These are phyloP conservation scores for Platanista minor DNA, from an alignment of 2,113 vertebrate species.

Conservation along the genomic window DNA sequence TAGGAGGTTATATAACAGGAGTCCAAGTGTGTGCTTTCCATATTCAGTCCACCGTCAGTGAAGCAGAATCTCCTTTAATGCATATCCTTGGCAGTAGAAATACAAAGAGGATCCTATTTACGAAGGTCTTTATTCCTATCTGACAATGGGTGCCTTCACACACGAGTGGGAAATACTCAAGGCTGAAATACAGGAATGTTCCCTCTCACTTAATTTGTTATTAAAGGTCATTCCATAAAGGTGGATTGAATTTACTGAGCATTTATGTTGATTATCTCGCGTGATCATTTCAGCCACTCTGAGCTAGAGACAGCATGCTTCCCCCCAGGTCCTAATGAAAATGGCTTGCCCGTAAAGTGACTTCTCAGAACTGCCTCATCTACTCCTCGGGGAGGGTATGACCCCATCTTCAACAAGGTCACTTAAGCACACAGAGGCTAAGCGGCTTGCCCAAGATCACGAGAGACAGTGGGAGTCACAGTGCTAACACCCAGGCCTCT, in stretches of 20 bases:
- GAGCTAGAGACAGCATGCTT: neutral
- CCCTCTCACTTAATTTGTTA: neutral
- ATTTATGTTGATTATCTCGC: neutral
- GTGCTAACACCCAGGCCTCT: neutral
- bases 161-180: neutral
- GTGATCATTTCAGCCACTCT: neutral
- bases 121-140: neutral
- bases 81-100: neutral
- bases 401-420: neutral
- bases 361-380: neutral
- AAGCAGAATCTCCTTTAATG: neutral
- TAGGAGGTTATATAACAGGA: neutral
- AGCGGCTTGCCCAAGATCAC: neutral
- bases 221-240: neutral
- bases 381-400: neutral
- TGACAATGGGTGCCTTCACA: neutral
- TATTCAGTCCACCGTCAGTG: neutral
- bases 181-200: neutral
- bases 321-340: neutral
- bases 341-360: neutral
- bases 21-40: neutral
- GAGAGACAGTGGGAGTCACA: neutral
- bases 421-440: neutral
- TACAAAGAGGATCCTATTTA: neutral
- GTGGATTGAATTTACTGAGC: neutral